These are phyloP conservation scores for Craseonycteris thonglongyai DNA, from an alignment of 2,113 vertebrate species.

Conservation along the genomic window DNA sequence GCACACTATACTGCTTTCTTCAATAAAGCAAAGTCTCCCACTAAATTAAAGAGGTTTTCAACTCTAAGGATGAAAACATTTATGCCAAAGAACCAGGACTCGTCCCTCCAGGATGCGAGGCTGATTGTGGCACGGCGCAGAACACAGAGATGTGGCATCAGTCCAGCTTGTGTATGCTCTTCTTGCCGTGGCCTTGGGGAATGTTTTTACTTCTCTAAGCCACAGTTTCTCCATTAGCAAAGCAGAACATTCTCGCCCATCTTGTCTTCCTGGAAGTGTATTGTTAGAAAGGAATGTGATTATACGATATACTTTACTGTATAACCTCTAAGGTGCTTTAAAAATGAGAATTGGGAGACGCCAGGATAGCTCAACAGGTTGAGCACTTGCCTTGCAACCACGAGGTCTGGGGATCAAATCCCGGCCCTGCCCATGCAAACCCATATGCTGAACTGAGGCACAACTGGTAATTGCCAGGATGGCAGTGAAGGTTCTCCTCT, in stretches of 20 bases:
- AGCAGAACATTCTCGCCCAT: not conserved
- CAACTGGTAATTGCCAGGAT: too few species aligned
- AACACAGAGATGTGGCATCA: not conserved
- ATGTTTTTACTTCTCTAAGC: not conserved
- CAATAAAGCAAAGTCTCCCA: not conserved
- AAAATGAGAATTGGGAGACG: not conserved
- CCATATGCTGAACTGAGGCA: too few species aligned
- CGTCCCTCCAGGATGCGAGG: not conserved
- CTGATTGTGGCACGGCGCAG: not conserved
- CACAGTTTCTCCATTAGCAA: not conserved
- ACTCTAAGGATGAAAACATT: not conserved
- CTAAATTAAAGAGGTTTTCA: not conserved
- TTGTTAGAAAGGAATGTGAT: not conserved
- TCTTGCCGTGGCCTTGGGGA: not conserved
- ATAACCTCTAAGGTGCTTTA: not conserved
- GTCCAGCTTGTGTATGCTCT: not conserved
- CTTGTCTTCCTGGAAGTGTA: not conserved
- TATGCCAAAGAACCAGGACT: not conserved
- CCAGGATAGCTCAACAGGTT: too few species aligned
- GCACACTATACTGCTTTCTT: not conserved
- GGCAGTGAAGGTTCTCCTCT: too few species aligned
- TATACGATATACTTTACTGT: not conserved
- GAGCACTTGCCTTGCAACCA: too few species aligned
- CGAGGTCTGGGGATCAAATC: too few species aligned
- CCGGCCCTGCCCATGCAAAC: too few species aligned